Conservation (phyloP, 1,140 invertebrate species). For the Euwallacea fornicatus region DNA sequence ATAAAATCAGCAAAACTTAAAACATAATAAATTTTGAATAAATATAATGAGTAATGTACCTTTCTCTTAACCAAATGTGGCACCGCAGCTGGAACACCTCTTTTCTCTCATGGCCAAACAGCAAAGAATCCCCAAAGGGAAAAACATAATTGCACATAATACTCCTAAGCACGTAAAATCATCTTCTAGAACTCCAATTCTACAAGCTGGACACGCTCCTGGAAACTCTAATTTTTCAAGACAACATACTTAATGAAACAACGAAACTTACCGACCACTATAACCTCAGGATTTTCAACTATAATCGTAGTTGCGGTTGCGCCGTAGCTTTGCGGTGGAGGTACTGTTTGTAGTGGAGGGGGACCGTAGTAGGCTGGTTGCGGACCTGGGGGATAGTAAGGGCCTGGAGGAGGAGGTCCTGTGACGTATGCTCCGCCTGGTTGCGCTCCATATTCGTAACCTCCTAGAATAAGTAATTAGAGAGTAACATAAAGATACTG, state of each 20-base stretch:
- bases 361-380: not conserved
- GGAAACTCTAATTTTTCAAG: slow-evolving; percentile 54
- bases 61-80: slow-evolving; percentile 65
- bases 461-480: no score
- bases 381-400: not conserved
- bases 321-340: slow-evolving; percentile 17
- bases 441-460: no score
- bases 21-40: no score
- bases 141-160: slow-evolving; percentile 82
- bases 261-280: slow-evolving; percentile 13
- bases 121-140: slow-evolving; percentile 80
- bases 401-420: not conserved
- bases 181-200: slow-evolving; percentile 81
- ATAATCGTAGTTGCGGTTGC: slow-evolving; percentile 22
- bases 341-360: not conserved
- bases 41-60: no score
- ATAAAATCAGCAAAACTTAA: no score
- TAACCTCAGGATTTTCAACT: slow-evolving; percentile 15
- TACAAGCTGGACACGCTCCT: slow-evolving; percentile 80
- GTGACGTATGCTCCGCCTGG: not conserved
- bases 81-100: slow-evolving; percentile 82
- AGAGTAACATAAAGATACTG: no score
- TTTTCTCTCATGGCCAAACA: slow-evolving; percentile 77
- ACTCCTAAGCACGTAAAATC: slow-evolving; percentile 81
- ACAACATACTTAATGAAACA: not conserved